Evolutionary conservation across 2,888 invertebrate species (phyloP).

Genomic region (Linnaemya vulpina): DNA sequence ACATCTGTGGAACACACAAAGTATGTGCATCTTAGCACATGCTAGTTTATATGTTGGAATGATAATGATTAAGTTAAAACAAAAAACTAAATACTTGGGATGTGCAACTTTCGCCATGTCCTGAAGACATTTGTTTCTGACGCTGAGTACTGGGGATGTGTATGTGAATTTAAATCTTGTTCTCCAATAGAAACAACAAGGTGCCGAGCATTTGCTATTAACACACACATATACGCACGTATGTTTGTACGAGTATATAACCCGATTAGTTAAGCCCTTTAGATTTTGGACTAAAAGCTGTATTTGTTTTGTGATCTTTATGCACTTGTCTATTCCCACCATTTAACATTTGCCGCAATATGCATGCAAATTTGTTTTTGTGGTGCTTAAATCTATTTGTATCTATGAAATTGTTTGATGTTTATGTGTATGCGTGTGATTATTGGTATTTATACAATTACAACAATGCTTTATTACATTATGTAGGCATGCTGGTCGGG

Average conservation of each 20-base stretch:
- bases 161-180: conserved; percentile 4
- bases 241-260: too few relatives aligned
- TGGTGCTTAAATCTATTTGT: not conserved
- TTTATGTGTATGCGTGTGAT: not conserved
- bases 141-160: not conserved
- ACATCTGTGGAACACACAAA: not conserved
- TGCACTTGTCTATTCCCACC: not conserved
- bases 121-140: not conserved
- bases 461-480: conserved; percentile 51
- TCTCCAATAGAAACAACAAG: not conserved
- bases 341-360: conserved; percentile 9
- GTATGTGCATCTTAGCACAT: not conserved
- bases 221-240: not conserved
- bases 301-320: not conserved
- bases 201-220: conserved; percentile 3
- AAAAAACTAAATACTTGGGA: conserved; percentile 58
- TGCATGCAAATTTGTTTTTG: conserved; percentile 2
- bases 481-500: conserved; percentile 5
- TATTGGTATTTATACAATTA: conserved; percentile 27
- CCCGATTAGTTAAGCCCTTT: not conserved
- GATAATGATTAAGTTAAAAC: conserved; percentile 42
- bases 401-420: too few relatives aligned
- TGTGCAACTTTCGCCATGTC: conserved; percentile 29
- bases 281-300: not conserved
- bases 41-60: not conserved